A percentile compares a stretch with the other conserved stretches of the same genome.
Conservation (phyloP, 2,888 invertebrate genomes). For the Dryobota labecula region DNA sequence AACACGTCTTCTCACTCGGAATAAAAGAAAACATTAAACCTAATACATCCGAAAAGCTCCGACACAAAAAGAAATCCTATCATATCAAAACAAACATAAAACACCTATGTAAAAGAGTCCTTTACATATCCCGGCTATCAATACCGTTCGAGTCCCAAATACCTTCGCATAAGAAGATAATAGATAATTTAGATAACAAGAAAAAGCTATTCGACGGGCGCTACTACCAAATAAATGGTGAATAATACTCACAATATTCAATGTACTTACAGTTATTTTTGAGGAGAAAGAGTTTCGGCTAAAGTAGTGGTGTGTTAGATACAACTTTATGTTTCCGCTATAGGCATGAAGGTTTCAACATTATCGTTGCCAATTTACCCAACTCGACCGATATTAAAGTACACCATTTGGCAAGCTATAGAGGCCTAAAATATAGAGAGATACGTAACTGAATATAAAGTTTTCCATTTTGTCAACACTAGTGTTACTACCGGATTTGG, state of each 20-base stretch:
- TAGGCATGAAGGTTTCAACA: slow-evolving; percentile 69
- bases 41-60: slow-evolving; percentile 31
- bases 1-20: slow-evolving; percentile 31
- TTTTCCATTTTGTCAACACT: slow-evolving; percentile 75
- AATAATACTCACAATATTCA: slow-evolving; percentile 78
- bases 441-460: slow-evolving; percentile 77
- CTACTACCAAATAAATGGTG: slow-evolving; percentile 76
- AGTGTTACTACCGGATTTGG: slow-evolving; percentile 73
- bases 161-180: slow-evolving; percentile 75
- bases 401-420: slow-evolving; percentile 85
- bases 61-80: slow-evolving; percentile 61
- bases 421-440: slow-evolving; percentile 74
- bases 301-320: slow-evolving; percentile 54
- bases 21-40: slow-evolving; percentile 46
- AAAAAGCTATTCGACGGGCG: slow-evolving; percentile 77
- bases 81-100: slow-evolving; percentile 66
- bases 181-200: slow-evolving; percentile 86
- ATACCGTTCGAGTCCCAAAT: slow-evolving; percentile 70
- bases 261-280: slow-evolving; percentile 54
- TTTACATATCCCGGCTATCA: slow-evolving; percentile 72
- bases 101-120: slow-evolving; percentile 68
- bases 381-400: slow-evolving; percentile 83
- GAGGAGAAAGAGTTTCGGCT: slow-evolving; percentile 39
- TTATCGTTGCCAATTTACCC: slow-evolving; percentile 78
- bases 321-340: slow-evolving; percentile 77